Base-by-base conservation (phyloP, 2,888 invertebrate species). In the Sinotaia quadrata region DNA sequence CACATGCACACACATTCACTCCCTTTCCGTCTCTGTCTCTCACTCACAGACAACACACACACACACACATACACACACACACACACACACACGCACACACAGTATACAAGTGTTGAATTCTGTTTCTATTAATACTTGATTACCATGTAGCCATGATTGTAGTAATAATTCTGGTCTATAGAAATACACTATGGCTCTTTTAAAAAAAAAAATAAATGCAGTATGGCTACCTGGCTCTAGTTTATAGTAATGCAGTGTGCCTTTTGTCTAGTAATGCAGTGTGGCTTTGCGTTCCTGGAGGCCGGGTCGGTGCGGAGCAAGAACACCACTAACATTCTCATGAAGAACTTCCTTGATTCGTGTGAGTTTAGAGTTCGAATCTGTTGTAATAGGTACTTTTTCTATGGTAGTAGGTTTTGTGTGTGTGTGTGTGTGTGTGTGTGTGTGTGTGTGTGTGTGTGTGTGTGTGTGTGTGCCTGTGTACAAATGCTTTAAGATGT, bases 221-320 rank as follows among this genome's bases (percentile, higher is more conserved):
- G n/a, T n/a, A n/a, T n/a, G n/a, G n/a, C n/a, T n/a, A n/a, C n/a
- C n/a, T n/a, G n/a, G n/a, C n/a, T n/a, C n/a, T n/a, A n/a, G n/a
- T n/a, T n/a, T n/a, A n/a, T n/a, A n/a, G n/a, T n/a, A n/a, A n/a
- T n/a, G n/a, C n/a, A n/a, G n/a, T n/a, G n/a, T n/a, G n/a, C n/a
- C n/a, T n/a, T n/a, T n/a, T n/a, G n/a, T 47, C 12, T 72, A 89
- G 89, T 90, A 59, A 89, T 90, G 90, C 90, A 91, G 76, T 86
- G 88, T 62, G 90, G 90, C 3, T 90, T 90, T 73, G 90, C 90
- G 3, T 89, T 90, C 68, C 80, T 90, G 44, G 90, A 90, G 80
- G 89, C 89, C 27, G 91, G 90, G 34, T 76, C 88, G 78, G 81
- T 88, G 1, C 66, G 87, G 63, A 87, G 89, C 57, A 90, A 90